A percentile compares a stretch with the other conserved stretches of the same genome.
Evolutionary conservation across 2,888 invertebrate genomes (phyloP).

Genomic region (Sphecodes monilicornis): DNA sequence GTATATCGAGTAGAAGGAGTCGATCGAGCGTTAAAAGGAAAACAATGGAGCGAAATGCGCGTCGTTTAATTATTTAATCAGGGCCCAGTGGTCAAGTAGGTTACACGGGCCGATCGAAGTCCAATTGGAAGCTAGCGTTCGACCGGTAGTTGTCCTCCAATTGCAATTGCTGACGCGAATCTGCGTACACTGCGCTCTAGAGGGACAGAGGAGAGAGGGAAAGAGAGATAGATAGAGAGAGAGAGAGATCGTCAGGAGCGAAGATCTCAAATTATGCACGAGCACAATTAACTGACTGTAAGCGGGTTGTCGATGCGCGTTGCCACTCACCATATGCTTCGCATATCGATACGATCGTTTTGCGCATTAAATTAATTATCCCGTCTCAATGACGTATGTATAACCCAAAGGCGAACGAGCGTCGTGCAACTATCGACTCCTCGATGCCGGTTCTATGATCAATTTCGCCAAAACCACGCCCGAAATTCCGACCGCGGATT

Average conservation of each 20-base stretch:
- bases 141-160: conserved; percentile 13
- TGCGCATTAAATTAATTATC: conserved; percentile 58
- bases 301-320: conserved; percentile 64
- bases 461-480: conserved; percentile 10
- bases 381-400: conserved; percentile 32
- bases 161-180: conserved; percentile 41
- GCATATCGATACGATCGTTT: conserved; percentile 44
- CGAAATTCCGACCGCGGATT: neutral
- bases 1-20: neutral
- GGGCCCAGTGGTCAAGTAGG: conserved; percentile 29
- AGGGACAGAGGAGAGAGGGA: neutral
- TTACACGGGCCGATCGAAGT: conserved; percentile 31
- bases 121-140: conserved; percentile 20
- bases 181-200: neutral
- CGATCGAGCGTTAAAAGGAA: neutral
- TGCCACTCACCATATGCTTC: conserved; percentile 31
- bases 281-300: conserved; percentile 63
- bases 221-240: neutral
- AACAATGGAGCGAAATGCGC: conserved; percentile 12
- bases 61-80: conserved; percentile 36
- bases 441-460: neutral
- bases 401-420: conserved; percentile 10
- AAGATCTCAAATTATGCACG: conserved; percentile 65
- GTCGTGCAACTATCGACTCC: neutral
- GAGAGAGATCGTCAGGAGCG: conserved; percentile 38